Conservation (phyloP, 2,113 vertebrate genomes). For the Ailurus styani region DNA sequence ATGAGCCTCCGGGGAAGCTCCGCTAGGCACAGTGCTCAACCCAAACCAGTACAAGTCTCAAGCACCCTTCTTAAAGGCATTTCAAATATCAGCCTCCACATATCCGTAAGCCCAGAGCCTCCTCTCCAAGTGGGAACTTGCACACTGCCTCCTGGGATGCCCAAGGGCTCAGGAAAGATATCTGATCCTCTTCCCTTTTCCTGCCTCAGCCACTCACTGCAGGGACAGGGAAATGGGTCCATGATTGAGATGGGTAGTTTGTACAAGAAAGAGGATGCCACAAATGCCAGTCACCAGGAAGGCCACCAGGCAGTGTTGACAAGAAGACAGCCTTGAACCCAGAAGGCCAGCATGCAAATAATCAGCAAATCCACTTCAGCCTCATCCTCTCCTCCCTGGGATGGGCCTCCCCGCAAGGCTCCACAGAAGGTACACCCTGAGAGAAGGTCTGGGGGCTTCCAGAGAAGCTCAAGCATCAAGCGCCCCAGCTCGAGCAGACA, state of each 20-base stretch:
- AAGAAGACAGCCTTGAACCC: not conserved
- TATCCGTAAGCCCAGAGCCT: not conserved
- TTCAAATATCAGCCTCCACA: not conserved
- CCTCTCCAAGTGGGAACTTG: not conserved
- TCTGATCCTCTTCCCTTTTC: not conserved
- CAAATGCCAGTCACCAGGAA: not conserved
- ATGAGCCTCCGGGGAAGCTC: not conserved
- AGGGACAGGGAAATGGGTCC: not conserved
- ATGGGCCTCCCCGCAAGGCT: not conserved
- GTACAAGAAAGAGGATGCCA: not conserved
- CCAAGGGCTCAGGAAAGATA: not conserved
- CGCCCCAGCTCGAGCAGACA: not conserved
- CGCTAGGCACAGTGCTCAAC: not conserved
- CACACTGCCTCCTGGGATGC: not conserved
- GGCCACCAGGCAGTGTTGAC: not conserved
- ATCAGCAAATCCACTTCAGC: not conserved
- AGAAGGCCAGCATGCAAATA: rapidly evolving
- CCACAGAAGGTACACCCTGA: not conserved
- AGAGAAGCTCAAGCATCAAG: not conserved
- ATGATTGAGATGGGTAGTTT: rapidly evolving
- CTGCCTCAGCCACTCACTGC: not conserved
- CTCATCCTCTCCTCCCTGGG: not conserved
- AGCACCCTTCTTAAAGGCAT: not conserved
- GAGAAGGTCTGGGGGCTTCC: not conserved
- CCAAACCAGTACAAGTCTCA: not conserved